Percentiles rank a stretch among this genome's conserved stretches.
These are phyloP conservation scores for Drosophila yakuba DNA, from an alignment of 1,140 invertebrate genomes.

Conservation along the genomic window DNA sequence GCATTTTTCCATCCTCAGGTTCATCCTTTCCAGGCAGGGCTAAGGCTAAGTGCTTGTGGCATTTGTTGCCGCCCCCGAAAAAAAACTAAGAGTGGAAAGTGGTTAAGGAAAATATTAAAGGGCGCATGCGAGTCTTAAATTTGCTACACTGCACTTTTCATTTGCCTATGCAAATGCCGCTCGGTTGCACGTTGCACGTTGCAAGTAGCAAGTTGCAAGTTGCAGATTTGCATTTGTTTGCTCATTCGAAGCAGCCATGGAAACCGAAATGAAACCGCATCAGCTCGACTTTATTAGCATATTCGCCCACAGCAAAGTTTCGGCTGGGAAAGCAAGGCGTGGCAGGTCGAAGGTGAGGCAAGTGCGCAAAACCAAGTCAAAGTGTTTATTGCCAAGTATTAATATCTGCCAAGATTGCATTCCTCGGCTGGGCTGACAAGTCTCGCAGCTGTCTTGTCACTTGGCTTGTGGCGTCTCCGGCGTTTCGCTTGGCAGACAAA, in stretches of 20 bases:
- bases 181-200: neutral
- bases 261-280: slow-evolving; percentile 70
- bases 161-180: slow-evolving; percentile 50
- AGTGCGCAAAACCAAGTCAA: slow-evolving; percentile 24
- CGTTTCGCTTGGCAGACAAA: slow-evolving; percentile 19
- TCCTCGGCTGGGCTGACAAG: slow-evolving; percentile 8
- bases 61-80: slow-evolving; percentile 52
- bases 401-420: slow-evolving; percentile 54
- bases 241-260: slow-evolving; percentile 52
- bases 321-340: slow-evolving; percentile 17
- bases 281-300: slow-evolving; percentile 52
- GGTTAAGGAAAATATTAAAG: slow-evolving; percentile 36
- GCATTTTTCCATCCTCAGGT: neutral
- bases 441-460: slow-evolving; percentile 18
- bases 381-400: slow-evolving; percentile 63
- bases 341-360: slow-evolving; percentile 2
- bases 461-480: slow-evolving; percentile 25
- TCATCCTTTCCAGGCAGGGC: slow-evolving; percentile 24
- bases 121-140: slow-evolving; percentile 50
- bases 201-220: slow-evolving; percentile 24
- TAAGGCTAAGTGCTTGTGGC: slow-evolving; percentile 65
- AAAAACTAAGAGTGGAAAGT: slow-evolving; percentile 20
- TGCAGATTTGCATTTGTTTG: slow-evolving; percentile 63
- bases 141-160: slow-evolving; percentile 46
- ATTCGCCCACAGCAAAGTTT: slow-evolving; percentile 47